Evolutionary conservation across 1,140 invertebrate genomes (phyloP).

Genomic region (Penaeus chinensis): DNA sequence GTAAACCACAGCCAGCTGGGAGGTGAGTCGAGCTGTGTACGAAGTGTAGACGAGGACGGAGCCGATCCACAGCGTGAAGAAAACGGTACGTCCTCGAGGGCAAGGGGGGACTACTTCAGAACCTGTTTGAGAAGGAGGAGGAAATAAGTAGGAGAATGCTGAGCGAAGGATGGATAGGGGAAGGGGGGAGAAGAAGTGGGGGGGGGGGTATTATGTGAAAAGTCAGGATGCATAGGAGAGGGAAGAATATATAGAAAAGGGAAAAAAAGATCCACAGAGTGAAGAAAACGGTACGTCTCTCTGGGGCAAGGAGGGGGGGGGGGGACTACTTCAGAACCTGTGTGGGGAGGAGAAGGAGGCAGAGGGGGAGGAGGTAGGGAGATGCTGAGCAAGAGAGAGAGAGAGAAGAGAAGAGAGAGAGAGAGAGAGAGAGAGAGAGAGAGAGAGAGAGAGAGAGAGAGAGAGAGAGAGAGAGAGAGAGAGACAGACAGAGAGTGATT

Average conservation of each 20-base stretch:
- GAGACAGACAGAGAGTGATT: constrained; percentile 26
- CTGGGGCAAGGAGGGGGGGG: too few species aligned
- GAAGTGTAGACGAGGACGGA: constrained; percentile 27
- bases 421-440: not conserved
- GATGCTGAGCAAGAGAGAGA: too few species aligned
- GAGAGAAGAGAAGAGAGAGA: too few species aligned
- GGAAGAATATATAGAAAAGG: constrained; percentile 20
- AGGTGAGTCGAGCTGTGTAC: constrained; percentile 41
- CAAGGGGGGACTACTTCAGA: constrained; percentile 15
- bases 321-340: constrained; percentile 15
- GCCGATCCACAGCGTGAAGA: constrained; percentile 24
- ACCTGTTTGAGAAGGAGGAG: not conserved
- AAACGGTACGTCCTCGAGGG: constrained; percentile 29
- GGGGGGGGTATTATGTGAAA: not conserved
- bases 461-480: constrained; percentile 3
- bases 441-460: too few species aligned
- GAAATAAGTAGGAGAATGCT: too few species aligned
- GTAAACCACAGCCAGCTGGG: constrained; percentile 36
- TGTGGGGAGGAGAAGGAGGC: too few species aligned
- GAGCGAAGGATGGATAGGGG: too few species aligned
- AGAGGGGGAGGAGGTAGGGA: not conserved
- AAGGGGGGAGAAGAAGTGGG: not conserved
- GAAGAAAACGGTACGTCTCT: constrained; percentile 33
- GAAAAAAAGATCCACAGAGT: not conserved
- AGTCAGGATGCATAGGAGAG: constrained; percentile 32